Evolutionary conservation across 2,797 vertebrate species (phyloP), one percentile per base, ranked within the genome.

Genomic region (Manis crassicaudata): DNA sequence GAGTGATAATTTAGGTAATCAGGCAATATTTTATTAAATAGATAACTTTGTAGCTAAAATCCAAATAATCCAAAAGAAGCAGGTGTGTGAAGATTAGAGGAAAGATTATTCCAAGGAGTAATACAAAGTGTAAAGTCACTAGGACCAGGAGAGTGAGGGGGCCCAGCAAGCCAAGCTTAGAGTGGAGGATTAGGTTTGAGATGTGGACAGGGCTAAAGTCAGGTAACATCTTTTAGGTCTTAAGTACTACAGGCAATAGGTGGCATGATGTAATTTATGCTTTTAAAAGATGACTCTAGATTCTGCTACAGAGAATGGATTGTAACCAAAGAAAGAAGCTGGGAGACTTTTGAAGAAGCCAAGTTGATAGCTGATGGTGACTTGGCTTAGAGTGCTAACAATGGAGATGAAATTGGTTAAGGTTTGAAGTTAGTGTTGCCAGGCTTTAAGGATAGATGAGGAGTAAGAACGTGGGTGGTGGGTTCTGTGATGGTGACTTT

Each of bases 11-110:
- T 62, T 79, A 46, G 23, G 46, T 60, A 1, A 52, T 73, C 10
- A 21, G 8, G n/a, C 12, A 88, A 35, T 2, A 60, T 88, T 96
- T 93, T 20, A 77, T n/a, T 27, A 82, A 81, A 40, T 72, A 77
- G 21, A 50, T 35, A 4, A 82, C 35, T 82, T 58, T 35, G 20
- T 56, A 82, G 54, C 23, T 56, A 87, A 83, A 43, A 70, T 56
- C 29, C 35, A 81, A 35, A 77, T 25, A 37, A 40, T 72, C 60
- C 14, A 10, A 60, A 83, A 54, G 23, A 58, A 9, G 32, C 63
- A 35, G 35, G 6, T 8, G 8, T 3, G 5, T 58, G n/a, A 75
- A 23, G 81, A 52, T 54, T 4, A 80, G 20, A 50, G n/a, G 43
- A 23, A 73, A 79, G 65, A 21, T 3, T 40, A 50, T 56, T 83